Percentiles rank a stretch among this genome's conserved stretches.
These are phyloP conservation scores for Ficedula albicollis DNA, from an alignment of 2,797 vertebrate species.

Conservation along the genomic window DNA sequence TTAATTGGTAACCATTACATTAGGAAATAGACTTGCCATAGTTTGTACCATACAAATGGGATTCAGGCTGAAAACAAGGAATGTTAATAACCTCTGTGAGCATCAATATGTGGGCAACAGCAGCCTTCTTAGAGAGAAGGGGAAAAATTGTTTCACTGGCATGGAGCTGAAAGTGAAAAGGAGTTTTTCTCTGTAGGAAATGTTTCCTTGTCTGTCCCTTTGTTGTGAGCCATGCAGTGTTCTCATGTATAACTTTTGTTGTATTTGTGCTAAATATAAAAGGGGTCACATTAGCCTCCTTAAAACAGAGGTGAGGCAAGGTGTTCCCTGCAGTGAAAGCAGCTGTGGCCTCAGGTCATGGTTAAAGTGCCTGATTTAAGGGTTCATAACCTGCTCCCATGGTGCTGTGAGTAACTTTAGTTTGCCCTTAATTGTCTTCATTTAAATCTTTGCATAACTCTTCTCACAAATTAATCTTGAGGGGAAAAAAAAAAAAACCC, in stretches of 20 bases:
- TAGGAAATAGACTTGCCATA: neutral
- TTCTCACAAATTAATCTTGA: neutral
- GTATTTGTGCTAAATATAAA: neutral
- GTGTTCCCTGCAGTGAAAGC: neutral
- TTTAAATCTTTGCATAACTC: neutral
- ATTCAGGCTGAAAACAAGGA: neutral
- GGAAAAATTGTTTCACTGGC: neutral
- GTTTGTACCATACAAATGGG: neutral
- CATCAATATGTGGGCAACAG: neutral
- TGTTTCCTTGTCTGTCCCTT: neutral
- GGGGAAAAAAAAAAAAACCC: rapidly evolving
- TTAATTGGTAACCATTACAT: neutral
- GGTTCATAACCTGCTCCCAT: neutral
- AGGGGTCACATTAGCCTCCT: neutral
- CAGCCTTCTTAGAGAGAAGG: neutral
- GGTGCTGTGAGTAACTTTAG: neutral
- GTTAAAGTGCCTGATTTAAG: neutral
- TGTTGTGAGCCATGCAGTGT: neutral
- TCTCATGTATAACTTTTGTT: neutral
- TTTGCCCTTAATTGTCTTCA: neutral
- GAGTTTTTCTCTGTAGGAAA: neutral
- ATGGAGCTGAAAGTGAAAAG: neutral
- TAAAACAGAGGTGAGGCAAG: neutral
- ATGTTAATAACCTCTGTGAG: neutral
- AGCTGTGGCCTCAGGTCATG: neutral